Conservation (phyloP, 2,113 vertebrate genomes). For the Phaetusa simplex region DNA sequence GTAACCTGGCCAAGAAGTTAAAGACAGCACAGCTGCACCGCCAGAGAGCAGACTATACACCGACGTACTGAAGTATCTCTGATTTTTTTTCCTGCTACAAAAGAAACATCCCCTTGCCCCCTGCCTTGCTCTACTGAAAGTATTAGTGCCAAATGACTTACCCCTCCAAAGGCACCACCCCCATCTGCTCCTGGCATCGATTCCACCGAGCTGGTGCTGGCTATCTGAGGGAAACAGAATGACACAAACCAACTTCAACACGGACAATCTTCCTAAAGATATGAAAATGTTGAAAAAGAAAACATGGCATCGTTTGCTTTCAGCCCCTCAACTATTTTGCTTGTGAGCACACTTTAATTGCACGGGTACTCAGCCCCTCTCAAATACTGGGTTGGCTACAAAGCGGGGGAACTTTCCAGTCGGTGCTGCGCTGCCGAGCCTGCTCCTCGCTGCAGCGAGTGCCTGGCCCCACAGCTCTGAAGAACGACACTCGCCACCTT, state of each 20-base stretch:
- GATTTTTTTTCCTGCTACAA: neutral
- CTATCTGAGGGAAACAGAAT: constrained; percentile 47
- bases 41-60: neutral
- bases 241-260: neutral
- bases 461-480: neutral
- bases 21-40: neutral
- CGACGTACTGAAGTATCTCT: neutral
- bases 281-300: neutral
- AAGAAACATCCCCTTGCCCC: neutral
- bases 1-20: neutral
- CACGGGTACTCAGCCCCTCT: accelerated
- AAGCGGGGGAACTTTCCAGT: neutral
- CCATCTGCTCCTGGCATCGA: constrained; percentile 50
- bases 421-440: neutral
- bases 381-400: accelerated
- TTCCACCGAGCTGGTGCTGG: constrained; percentile 54
- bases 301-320: neutral
- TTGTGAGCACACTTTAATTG: neutral
- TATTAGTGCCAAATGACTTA: constrained; percentile 50
- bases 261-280: neutral
- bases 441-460: neutral
- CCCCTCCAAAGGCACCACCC: constrained; percentile 50
- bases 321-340: neutral
- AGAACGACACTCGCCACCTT: neutral
- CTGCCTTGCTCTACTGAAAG: neutral